Percentiles rank a stretch among this genome's conserved stretches.
Evolutionary conservation across 2,113 vertebrate species (phyloP).

Genomic region (Crypturellus undulatus): DNA sequence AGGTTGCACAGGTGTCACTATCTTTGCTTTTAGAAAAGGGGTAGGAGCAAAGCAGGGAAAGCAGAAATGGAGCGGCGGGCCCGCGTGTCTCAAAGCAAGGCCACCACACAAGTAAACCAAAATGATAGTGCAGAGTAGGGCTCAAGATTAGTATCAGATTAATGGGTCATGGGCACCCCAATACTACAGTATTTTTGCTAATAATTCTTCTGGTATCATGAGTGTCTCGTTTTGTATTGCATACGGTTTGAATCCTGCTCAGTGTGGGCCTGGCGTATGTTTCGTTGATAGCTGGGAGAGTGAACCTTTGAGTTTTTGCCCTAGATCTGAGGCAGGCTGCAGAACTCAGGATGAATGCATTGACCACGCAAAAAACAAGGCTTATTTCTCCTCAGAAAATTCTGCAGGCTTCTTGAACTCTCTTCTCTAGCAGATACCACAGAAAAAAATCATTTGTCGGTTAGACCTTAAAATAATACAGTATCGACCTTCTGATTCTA

Average conservation of each 20-base stretch:
- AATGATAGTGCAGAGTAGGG: not conserved
- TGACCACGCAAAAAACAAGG: not conserved
- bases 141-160: not conserved
- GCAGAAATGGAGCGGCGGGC: not conserved
- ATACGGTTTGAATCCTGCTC: not conserved
- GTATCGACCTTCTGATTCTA: conserved; percentile 30
- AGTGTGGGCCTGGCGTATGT: not conserved
- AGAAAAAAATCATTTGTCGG: not conserved
- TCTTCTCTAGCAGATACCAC: not conserved
- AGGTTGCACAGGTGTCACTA: not conserved
- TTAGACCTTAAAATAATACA: conserved; percentile 35
- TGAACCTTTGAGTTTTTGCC: not conserved
- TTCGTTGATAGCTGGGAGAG: not conserved
- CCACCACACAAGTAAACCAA: rapidly evolving
- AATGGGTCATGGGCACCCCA: not conserved
- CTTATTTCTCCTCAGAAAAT: conserved; percentile 23
- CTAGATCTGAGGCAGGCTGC: not conserved
- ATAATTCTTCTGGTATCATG: not conserved
- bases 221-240: not conserved
- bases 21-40: not conserved
- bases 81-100: not conserved
- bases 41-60: not conserved
- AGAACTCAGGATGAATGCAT: not conserved
- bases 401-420: not conserved
- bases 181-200: not conserved